Evolutionary conservation across 2,888 invertebrate genomes (phyloP), one percentile per base, ranked within the genome.

Genomic region (Macrostomum cliftonense): DNA sequence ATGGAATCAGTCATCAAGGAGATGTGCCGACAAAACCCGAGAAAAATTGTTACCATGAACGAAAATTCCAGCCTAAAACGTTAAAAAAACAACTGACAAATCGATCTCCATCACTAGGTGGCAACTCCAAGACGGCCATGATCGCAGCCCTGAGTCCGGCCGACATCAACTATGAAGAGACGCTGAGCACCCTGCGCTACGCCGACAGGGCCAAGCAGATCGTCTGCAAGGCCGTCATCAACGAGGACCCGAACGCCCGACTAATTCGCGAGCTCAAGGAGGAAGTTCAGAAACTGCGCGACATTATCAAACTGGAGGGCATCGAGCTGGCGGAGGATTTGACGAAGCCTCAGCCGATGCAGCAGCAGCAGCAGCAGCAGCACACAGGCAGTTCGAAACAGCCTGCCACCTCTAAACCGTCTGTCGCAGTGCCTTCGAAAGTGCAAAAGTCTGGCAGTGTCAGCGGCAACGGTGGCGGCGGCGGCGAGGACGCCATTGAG

Each of bases 51-150:
- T n/a, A n/a, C n/a, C n/a, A n/a, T n/a, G n/a, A n/a, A n/a, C n/a
- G n/a, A n/a, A n/a, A n/a, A n/a, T n/a, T n/a, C n/a, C n/a, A n/a
- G n/a, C n/a, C n/a, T n/a, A n/a, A n/a, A n/a, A n/a, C n/a, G n/a
- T n/a, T n/a, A n/a, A n/a, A n/a, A n/a, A n/a, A n/a, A n/a, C n/a
- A n/a, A n/a, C n/a, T n/a, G n/a, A n/a, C n/a, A n/a, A n/a, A n/a
- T n/a, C n/a, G n/a, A n/a, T n/a, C n/a, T n/a, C n/a, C n/a, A n/a
- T n/a, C n/a, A n/a, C n/a, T 28, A 68, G 74, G 74, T 47, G 97
- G 97, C 1, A 99, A 99, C 73, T 95, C 93, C 36, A 97, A 95
- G 75, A 99, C 97, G 0, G 95, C 95, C 21, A 99, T 99, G 97
- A 87, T 99, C 59, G 97, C 97, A 1, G 97, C 97, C 46, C 84